phyloP scores from a whole-genome alignment of 2,888 invertebrate genomes.

The Encarsia formosa region DNA sequence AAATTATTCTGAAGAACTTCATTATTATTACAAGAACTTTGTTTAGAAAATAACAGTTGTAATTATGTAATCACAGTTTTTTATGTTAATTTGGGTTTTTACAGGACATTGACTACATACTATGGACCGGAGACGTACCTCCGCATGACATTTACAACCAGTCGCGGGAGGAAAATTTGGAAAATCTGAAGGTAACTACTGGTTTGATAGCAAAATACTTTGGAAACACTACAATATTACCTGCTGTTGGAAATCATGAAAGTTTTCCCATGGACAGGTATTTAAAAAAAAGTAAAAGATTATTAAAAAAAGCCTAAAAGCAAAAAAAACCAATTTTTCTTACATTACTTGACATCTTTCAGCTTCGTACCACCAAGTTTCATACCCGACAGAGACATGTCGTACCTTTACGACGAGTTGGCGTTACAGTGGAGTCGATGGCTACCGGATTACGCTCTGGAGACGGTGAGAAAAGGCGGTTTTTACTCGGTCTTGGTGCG shows the following conservation, averaged over 20 bases:
- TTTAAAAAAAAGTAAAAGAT: too few relatives aligned
- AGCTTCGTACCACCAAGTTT: conserved; percentile 87
- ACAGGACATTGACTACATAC: conserved; percentile 21
- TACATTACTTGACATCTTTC: too few relatives aligned
- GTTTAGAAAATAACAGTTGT: too few relatives aligned
- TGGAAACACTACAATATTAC: conserved; percentile 14
- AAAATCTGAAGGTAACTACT: neutral
- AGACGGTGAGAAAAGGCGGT: conserved; percentile 80
- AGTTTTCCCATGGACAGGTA: conserved; percentile 25
- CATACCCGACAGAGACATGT: conserved; percentile 76
- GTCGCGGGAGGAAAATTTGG: conserved; percentile 16
- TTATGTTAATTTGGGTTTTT: too few relatives aligned
- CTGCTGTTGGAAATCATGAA: conserved; percentile 26
- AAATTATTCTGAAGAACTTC: too few relatives aligned
- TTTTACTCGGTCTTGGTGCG: conserved; percentile 87
- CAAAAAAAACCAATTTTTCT: too few relatives aligned
- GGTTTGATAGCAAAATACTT: conserved; percentile 16
- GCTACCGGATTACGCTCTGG: conserved; percentile 83
- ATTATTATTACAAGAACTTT: too few relatives aligned
- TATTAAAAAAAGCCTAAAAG: too few relatives aligned
- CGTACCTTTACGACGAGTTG: conserved; percentile 89
- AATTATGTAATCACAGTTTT: too few relatives aligned
- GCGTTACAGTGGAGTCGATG: conserved; percentile 87
- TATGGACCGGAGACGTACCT: conserved; percentile 25
- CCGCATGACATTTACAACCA: conserved; percentile 26